A percentile compares a stretch with the other conserved stretches of the same genome.
Conservation (phyloP, 1,140 invertebrate genomes). For the Chlorops oryzae region DNA sequence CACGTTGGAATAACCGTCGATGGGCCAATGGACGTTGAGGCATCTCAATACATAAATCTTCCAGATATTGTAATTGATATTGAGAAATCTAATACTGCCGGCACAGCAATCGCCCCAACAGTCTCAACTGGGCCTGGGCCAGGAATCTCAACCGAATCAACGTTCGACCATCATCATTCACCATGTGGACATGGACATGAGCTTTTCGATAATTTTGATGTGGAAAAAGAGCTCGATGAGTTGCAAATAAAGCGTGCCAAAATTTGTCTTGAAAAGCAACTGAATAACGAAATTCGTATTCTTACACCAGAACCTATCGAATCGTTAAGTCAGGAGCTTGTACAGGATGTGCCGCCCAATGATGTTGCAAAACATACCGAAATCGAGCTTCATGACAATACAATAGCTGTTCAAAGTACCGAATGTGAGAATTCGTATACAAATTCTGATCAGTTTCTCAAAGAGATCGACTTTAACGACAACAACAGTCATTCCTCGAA, state of each 20-base stretch:
- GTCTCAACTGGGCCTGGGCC: not conserved
- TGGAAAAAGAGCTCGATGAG: slow-evolving; percentile 43
- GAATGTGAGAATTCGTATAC: not conserved
- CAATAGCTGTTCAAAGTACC: no score
- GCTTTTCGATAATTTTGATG: slow-evolving; percentile 36
- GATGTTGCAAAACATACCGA: no score
- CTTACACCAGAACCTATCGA: no score
- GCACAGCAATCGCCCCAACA: not conserved
- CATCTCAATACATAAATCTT: slow-evolving; percentile 31
- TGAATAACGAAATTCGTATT: not conserved
- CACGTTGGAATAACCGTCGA: slow-evolving; percentile 12
- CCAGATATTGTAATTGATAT: slow-evolving; percentile 45
- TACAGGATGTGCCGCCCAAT: no score
- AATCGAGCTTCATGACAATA: no score
- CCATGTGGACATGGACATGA: slow-evolving; percentile 4
- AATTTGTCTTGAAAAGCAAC: slow-evolving; percentile 5
- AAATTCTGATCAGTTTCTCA: not conserved
- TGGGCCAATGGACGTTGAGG: slow-evolving; percentile 23
- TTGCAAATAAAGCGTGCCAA: slow-evolving; percentile 19
- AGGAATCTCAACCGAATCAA: not conserved
- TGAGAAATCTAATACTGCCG: slow-evolving; percentile 25
- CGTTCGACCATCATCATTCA: not conserved
- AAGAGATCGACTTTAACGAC: not conserved
- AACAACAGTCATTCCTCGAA: slow-evolving; percentile 37
- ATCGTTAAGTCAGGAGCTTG: no score